phyloP scores from a whole-genome alignment of 2,888 invertebrate genomes.

The Cactoblastis cactorum region DNA sequence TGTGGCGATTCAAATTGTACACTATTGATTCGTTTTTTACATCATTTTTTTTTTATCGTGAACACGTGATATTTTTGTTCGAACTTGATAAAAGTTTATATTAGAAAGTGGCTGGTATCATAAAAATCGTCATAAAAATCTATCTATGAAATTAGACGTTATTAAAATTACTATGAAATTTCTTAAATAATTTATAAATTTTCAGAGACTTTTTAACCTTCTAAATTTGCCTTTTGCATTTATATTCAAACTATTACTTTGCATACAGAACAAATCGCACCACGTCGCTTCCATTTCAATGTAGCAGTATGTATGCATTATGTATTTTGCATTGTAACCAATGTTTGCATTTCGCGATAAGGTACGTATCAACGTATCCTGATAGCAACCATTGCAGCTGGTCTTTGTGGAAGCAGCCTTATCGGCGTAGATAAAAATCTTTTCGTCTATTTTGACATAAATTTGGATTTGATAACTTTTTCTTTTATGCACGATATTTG shows the following conservation, averaged over 20 bases:
- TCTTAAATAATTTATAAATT: too few relatives aligned
- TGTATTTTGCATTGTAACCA: slow-evolving; percentile 1
- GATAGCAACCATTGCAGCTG: neutral
- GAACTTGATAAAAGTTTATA: too few relatives aligned
- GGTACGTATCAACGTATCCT: neutral
- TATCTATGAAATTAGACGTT: too few relatives aligned
- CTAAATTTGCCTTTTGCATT: neutral
- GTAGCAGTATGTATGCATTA: slow-evolving; percentile 1
- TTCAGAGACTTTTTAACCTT: neutral
- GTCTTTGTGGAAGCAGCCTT: neutral
- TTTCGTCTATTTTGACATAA: neutral
- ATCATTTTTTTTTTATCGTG: neutral
- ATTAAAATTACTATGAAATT: too few relatives aligned
- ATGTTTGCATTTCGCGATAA: neutral
- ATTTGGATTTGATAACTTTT: neutral
- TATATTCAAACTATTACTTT: neutral
- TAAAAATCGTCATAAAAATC: too few relatives aligned
- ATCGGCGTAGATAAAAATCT: neutral
- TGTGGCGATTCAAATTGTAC: neutral
- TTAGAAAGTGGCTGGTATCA: too few relatives aligned
- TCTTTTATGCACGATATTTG: too few relatives aligned
- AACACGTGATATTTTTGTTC: too few relatives aligned
- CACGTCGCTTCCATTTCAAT: neutral
- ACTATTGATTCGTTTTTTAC: neutral
- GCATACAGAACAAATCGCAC: neutral